Percentiles rank a stretch among this genome's conserved stretches.
phyloP scores from a whole-genome alignment of 2,888 invertebrate genomes.

The Iphiclides podalirius region DNA sequence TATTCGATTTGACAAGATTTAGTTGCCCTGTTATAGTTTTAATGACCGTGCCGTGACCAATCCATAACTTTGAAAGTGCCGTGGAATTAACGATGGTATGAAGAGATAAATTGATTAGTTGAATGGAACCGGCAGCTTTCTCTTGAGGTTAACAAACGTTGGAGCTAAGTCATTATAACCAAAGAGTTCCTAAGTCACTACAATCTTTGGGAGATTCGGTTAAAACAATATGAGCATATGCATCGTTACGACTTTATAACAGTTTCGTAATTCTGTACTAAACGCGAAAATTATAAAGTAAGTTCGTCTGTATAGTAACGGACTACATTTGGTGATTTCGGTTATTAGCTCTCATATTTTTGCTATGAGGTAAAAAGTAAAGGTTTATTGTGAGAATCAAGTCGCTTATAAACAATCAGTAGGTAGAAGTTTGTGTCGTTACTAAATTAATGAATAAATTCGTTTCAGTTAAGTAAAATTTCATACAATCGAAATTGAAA shows the following conservation, averaged over 20 bases:
- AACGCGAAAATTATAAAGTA: not conserved
- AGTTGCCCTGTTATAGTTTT: not conserved
- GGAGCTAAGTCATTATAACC: not conserved
- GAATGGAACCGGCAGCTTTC: conserved; percentile 15
- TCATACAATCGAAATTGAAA: not conserved
- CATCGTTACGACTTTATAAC: not conserved
- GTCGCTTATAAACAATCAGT: no score
- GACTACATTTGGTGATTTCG: not conserved
- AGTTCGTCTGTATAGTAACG: not conserved
- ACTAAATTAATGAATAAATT: no score
- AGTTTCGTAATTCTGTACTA: not conserved
- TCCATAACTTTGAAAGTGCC: conserved; percentile 12
- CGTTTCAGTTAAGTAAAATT: not conserved
- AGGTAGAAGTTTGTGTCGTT: no score
- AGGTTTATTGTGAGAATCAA: no score
- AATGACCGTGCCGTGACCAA: conserved; percentile 7
- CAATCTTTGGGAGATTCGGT: no score
- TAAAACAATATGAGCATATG: no score
- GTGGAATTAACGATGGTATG: conserved; percentile 14
- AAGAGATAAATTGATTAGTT: conserved; percentile 16
- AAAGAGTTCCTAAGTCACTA: not conserved
- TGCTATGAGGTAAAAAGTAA: no score
- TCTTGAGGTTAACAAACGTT: conserved; percentile 14
- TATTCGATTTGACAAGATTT: not conserved
- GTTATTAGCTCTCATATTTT: no score